A percentile compares a stretch with the other conserved stretches of the same genome.
These are phyloP conservation scores for Mycalesis mineus DNA, from an alignment of 2,888 invertebrate genomes.

Conservation along the genomic window DNA sequence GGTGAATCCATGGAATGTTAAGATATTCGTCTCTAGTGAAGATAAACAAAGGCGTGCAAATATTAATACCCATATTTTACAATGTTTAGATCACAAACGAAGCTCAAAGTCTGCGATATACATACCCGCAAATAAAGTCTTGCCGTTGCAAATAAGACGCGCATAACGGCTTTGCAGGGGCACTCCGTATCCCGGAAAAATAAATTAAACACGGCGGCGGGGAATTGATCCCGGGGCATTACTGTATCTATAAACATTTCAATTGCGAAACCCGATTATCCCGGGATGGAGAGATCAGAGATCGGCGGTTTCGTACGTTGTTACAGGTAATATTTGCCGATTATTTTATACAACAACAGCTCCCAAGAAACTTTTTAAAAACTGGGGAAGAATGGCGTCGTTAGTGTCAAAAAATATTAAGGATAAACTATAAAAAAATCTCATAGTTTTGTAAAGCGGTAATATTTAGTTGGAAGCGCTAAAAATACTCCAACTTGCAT, in stretches of 20 bases:
- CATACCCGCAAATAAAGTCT: conserved; percentile 35
- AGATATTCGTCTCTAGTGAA: no score
- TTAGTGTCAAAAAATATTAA: no score
- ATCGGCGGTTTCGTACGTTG: conserved; percentile 7
- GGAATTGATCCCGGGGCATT: conserved; percentile 67
- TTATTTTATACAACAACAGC: no score
- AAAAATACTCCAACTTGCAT: no score
- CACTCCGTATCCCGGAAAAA: conserved; percentile 45
- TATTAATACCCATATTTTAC: neutral
- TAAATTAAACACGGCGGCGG: conserved; percentile 58
- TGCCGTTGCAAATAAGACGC: conserved; percentile 31
- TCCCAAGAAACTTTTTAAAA: no score
- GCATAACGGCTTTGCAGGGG: conserved; percentile 22
- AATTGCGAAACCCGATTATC: conserved; percentile 51
- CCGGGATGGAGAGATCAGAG: conserved; percentile 26
- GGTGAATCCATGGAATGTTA: no score
- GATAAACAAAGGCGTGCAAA: no score
- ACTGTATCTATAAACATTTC: conserved; percentile 74
- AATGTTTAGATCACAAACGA: neutral
- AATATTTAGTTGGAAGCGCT: no score
- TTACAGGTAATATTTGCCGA: neutral
- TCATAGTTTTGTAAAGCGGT: no score
- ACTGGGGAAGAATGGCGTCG: no score
- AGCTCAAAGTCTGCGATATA: neutral
- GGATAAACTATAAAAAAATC: no score